These are phyloP conservation scores for Saguinus midas DNA, from an alignment of 2,113 vertebrate genomes.

Conservation along the genomic window DNA sequence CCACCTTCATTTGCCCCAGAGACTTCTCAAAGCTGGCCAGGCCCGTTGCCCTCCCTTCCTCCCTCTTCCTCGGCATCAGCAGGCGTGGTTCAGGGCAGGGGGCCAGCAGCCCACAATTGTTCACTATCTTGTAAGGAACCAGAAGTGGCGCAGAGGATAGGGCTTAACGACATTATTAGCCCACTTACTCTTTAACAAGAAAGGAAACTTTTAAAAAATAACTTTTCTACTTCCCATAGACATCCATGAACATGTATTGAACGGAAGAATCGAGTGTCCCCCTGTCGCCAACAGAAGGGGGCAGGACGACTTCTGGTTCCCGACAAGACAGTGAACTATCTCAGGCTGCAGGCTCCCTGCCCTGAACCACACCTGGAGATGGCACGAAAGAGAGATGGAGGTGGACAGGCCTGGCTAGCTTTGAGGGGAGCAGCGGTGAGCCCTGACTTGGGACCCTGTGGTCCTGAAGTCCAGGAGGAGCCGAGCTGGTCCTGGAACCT, in stretches of 20 bases:
- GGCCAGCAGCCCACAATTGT: accelerated
- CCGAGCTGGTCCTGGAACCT: background rate
- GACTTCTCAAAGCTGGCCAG: background rate
- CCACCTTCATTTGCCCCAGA: background rate
- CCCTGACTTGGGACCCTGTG: background rate
- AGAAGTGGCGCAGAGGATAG: accelerated
- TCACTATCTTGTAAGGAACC: too few species aligned
- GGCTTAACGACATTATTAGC: too few species aligned
- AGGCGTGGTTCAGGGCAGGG: background rate
- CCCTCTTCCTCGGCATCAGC: accelerated
- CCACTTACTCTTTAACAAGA: too few species aligned
- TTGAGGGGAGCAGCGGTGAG: accelerated
- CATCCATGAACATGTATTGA: accelerated
- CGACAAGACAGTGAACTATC: accelerated
- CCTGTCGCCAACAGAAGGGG: accelerated
- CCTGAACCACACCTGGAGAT: background rate
- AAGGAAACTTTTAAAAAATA: too few species aligned
- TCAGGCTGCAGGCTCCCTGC: accelerated
- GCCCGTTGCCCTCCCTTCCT: accelerated
- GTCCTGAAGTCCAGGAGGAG: background rate
- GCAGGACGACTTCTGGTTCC: accelerated
- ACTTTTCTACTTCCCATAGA: too few species aligned
- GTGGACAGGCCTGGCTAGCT: accelerated
- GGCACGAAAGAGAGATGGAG: accelerated
- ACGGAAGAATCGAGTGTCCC: accelerated